These are phyloP conservation scores for Triplophysa siluroides DNA, from an alignment of 2,113 vertebrate genomes.

Conservation along the genomic window DNA sequence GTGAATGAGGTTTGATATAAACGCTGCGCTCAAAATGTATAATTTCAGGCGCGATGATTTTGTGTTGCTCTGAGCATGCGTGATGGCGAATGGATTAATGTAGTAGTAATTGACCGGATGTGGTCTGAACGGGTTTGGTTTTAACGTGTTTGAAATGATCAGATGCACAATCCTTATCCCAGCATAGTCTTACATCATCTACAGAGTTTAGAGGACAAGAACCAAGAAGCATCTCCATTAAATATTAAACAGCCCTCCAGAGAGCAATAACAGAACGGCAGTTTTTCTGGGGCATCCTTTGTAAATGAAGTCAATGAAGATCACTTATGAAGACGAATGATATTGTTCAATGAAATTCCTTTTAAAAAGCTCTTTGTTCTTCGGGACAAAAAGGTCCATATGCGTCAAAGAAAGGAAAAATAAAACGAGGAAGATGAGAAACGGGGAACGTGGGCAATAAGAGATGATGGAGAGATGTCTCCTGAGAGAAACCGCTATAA, in stretches of 20 bases:
- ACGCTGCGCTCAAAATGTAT: too few relatives aligned
- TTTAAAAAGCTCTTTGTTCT: neutral
- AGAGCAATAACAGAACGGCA: conserved; percentile 4
- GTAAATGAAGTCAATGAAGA: neutral
- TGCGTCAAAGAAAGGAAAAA: neutral
- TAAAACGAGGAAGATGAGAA: neutral
- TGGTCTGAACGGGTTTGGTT: neutral
- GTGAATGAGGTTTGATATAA: too few relatives aligned
- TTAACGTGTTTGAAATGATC: neutral
- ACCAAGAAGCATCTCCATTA: conserved; percentile 27
- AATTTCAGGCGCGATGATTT: too few relatives aligned
- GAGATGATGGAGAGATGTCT: conserved; percentile 27
- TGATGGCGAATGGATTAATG: too few relatives aligned
- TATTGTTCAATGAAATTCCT: neutral
- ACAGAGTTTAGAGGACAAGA: neutral
- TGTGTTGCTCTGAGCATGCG: too few relatives aligned
- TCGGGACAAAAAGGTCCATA: neutral
- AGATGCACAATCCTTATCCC: neutral
- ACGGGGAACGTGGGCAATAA: conserved; percentile 4
- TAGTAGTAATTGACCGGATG: neutral
- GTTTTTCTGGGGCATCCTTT: conserved; percentile 9
- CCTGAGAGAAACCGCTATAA: conserved; percentile 17
- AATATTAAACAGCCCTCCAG: conserved; percentile 10
- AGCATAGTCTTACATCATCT: neutral
- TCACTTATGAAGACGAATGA: conserved; percentile 3